These are phyloP conservation scores for Macrophya alboannulata DNA, from an alignment of 2,888 invertebrate genomes.

Conservation along the genomic window DNA sequence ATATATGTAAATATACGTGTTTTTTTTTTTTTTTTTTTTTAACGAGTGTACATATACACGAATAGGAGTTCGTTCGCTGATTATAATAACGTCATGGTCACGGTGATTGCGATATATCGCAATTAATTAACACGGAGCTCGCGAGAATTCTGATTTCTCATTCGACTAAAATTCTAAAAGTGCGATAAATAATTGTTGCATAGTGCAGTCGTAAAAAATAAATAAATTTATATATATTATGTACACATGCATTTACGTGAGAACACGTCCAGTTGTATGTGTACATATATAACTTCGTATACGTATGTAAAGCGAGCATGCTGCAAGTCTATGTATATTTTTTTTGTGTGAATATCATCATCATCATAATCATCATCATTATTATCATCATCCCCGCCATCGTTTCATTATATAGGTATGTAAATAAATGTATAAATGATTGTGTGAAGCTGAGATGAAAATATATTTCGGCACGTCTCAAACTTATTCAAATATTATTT, in stretches of 20 bases:
- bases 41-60: not conserved
- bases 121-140: not conserved
- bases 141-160: not conserved
- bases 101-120: not conserved
- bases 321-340: too few relatives aligned
- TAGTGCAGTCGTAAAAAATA: not conserved
- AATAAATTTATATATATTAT: constrained; percentile 11
- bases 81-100: not conserved
- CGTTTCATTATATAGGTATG: not conserved
- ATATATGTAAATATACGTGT: not conserved
- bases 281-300: not conserved
- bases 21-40: too few relatives aligned
- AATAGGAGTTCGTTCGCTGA: not conserved
- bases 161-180: not conserved
- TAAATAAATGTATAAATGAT: not conserved
- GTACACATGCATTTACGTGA: not conserved
- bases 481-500: constrained; percentile 18
- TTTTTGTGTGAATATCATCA: not conserved
- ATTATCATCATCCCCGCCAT: not conserved
- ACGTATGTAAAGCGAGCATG: not conserved
- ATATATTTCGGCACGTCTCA: not conserved
- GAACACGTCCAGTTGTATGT: not conserved
- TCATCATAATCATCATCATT: not conserved
- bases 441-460: not conserved
- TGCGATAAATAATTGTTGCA: not conserved